Base-by-base conservation (phyloP, 2,113 vertebrate species). In the Thamnaconus septentrionalis region DNA sequence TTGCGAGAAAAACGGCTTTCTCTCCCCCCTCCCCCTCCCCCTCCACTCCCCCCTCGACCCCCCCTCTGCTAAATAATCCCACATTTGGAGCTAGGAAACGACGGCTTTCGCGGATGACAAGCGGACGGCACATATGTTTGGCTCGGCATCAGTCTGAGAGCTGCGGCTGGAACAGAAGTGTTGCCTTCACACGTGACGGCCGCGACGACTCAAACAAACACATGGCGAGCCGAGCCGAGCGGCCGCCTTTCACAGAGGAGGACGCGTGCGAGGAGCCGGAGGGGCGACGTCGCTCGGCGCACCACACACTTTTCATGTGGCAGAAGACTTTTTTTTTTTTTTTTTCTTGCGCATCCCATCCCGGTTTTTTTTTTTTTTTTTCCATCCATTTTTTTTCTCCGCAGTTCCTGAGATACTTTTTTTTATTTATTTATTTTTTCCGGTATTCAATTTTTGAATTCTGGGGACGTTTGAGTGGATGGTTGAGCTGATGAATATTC, bases 401-500 rank as follows among this genome's bases (percentile, higher is more conserved):
- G 18, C 18, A 31, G 18, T 31, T 31, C 18, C 18, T 31, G 18
- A 31, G 18, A 31, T 31, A 31, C 18, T 31, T 31, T 31, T 31
- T 31, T 31, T 31, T 31, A 1, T 31, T 31, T n/a, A n/a, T n/a
- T 31, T 31, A 1, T 31, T 31, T 31, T 31, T 31, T 31, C 2
- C 18, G 18, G 18, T 31, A 1, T 31, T 31, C 18, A 31, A 31
- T 31, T 31, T 31, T 2, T 71, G 40, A 44, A 54, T 44, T 65
- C 59, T 41, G 10, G 56, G 56, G 31, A 57, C 47, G 61, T 73
- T 49, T 69, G 53, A 67, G 51, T 50, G 58, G 49, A 75, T 41
- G 46, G 58, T 42, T 51, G 62, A 73, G 62, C 46, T 58, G 78
- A 77, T 83, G 65, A 85, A 83, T 80, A 77, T 86, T 69, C 71